These are phyloP conservation scores for Haemorhous mexicanus DNA, from an alignment of 2,113 vertebrate genomes.

Conservation along the genomic window DNA sequence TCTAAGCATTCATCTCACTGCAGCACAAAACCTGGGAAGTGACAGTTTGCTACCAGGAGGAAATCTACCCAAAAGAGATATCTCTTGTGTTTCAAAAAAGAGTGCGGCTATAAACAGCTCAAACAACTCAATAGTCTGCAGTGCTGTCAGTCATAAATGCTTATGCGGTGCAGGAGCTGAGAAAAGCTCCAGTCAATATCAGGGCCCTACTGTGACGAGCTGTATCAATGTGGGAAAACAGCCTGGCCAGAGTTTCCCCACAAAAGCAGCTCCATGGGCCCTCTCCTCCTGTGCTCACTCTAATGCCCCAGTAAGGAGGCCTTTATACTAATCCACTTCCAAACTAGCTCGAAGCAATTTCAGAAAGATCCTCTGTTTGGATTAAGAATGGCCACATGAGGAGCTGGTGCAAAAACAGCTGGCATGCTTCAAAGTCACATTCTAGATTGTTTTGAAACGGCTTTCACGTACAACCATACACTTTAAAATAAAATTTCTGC, in stretches of 20 bases:
- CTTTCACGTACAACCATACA: neutral
- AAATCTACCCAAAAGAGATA: neutral
- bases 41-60: conserved; percentile 19
- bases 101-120: neutral
- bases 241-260: neutral
- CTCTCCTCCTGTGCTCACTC: neutral
- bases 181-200: neutral
- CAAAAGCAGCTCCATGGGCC: neutral
- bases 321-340: neutral
- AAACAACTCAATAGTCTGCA: neutral
- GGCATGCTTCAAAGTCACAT: neutral
- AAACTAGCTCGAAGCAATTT: neutral
- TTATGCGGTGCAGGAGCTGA: neutral
- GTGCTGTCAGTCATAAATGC: conserved; percentile 9
- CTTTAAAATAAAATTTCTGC: neutral
- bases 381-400: neutral
- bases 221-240: neutral
- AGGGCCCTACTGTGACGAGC: neutral
- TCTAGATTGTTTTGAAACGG: neutral
- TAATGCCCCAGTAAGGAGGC: neutral
- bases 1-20: conserved; percentile 18
- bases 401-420: neutral
- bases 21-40: neutral
- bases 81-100: neutral
- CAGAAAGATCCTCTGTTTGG: neutral